These are phyloP conservation scores for Pituophis catenifer DNA, from an alignment of 2,113 vertebrate genomes.

Conservation along the genomic window DNA sequence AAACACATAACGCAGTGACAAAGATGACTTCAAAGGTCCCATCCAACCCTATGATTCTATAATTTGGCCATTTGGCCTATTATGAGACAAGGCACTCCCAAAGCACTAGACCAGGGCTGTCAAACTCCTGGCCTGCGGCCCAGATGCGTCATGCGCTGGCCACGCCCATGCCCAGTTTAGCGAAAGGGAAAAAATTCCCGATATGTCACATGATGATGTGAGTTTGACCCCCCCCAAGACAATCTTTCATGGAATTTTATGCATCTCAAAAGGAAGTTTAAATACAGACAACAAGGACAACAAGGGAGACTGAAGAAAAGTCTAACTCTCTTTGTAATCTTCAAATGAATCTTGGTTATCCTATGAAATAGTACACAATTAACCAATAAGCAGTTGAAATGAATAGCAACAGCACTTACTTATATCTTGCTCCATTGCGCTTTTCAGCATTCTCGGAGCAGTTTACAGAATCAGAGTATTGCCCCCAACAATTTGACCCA, in stretches of 20 bases:
- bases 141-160: too few species aligned
- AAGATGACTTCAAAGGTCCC: neutral
- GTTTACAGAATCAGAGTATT: neutral
- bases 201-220: too few species aligned
- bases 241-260: neutral
- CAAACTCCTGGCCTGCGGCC: too few species aligned
- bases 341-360: neutral
- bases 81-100: neutral
- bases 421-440: neutral
- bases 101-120: neutral
- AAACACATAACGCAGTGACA: too few species aligned
- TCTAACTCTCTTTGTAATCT: neutral
- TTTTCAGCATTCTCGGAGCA: neutral
- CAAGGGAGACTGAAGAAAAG: neutral
- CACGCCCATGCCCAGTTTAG: too few species aligned
- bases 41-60: neutral
- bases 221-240: neutral
- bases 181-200: too few species aligned
- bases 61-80: neutral
- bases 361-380: neutral
- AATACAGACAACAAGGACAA: neutral
- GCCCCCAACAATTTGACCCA: neutral
- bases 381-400: neutral
- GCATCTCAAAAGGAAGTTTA: neutral
- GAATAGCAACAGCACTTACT: neutral